Evolutionary conservation across 2,797 vertebrate species (phyloP).

Genomic region (Poeciliopsis paucimaculata): DNA sequence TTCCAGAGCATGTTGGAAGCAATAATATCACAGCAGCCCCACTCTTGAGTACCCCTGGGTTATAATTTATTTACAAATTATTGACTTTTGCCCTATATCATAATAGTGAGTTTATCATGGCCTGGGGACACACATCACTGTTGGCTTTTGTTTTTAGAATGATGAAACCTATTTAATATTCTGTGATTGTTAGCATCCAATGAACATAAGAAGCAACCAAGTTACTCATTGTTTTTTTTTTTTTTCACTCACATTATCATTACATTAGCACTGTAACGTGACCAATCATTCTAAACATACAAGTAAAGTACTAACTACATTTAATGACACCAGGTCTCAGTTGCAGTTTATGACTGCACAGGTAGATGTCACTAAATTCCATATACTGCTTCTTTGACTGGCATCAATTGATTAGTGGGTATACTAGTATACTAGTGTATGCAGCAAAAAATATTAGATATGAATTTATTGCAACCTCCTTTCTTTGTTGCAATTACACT

Average conservation of each 20-base stretch:
- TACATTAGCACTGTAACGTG: neutral
- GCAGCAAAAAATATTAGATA: neutral
- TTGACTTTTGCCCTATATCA: neutral
- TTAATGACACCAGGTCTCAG: neutral
- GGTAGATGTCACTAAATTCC: neutral
- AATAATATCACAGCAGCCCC: neutral
- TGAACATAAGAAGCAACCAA: neutral
- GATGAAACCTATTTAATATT: neutral
- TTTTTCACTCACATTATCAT: too few relatives aligned
- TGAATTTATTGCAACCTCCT: neutral
- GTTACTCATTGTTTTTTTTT: too few relatives aligned
- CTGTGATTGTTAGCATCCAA: neutral
- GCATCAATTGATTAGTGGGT: neutral
- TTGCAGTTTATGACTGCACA: neutral
- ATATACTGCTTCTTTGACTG: neutral
- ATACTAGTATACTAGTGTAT: neutral
- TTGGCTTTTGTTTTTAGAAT: neutral
- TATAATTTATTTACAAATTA: neutral
- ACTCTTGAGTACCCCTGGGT: neutral
- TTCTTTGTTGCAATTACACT: neutral
- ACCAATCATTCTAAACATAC: neutral
- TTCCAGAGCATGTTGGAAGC: neutral
- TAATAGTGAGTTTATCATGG: neutral
- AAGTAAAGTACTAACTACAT: neutral
- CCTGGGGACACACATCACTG: neutral